Evolutionary conservation across 2,797 vertebrate species (phyloP), one percentile per base, ranked within the genome.

Genomic region (Antennarius maculatus): DNA sequence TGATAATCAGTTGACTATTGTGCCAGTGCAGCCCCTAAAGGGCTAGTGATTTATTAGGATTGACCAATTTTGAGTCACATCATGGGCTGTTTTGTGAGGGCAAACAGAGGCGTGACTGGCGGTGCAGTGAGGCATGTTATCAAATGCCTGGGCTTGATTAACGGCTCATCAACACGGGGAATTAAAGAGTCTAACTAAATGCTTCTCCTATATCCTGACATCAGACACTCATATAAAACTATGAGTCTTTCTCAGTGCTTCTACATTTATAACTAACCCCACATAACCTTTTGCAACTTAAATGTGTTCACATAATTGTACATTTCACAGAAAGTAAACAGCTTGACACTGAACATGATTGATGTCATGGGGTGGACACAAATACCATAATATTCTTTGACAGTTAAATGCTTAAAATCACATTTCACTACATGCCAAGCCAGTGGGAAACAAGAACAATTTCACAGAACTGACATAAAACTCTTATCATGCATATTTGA

Each of bases 81-180:
- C 86, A 87, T 89, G 87, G 80, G 86, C 81, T 56, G 75, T 70
- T 76, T 75, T 78, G 77, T 71, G 62, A 82, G 89, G 86, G 80
- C 81, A 85, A 85, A 88, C 88, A 88, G 73, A 86, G 86, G 83
- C 82, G 80, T 89, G 89, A 88, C 87, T 80, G 85, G 71, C 71
- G 72, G 82, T 84, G 89, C 88, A 90, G 85, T 86, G 86, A 84
- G 86, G 81, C 88, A 83, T 89, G 87, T 85, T 88, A 87, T 91
- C 86, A 87, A 85, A 88, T 72, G 81, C 80, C 84, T 83, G 59
- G 78, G 82, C 80, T 84, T 86, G 84, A 90, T 89, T 90, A 91
- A 85, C 86, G 54, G 74, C 88, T 87, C 78, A 86, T 91, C 88
- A 86, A 85, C 88, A 88, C 86, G 80, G 86, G 86, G 83, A 87